Conservation (phyloP, 2,797 vertebrate genomes). For the Typhlichthys subterraneus region DNA sequence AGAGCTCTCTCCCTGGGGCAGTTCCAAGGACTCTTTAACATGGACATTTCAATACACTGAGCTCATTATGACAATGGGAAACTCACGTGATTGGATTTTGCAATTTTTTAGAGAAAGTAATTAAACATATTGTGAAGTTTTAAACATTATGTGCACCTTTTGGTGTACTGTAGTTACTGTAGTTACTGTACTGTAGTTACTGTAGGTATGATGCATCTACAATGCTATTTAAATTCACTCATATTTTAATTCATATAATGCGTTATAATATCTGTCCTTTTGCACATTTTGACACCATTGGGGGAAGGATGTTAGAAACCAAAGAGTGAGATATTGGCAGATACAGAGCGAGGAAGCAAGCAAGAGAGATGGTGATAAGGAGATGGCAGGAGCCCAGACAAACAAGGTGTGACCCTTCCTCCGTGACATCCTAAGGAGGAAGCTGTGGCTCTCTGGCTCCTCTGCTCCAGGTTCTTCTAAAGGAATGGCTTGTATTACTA, state of each 20-base stretch:
- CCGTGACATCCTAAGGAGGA: slow-evolving; percentile 76
- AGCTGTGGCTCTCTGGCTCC: slow-evolving; percentile 59
- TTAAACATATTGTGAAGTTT: no score
- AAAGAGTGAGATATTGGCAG: slow-evolving; percentile 30
- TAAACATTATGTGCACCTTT: neutral
- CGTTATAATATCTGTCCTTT: neutral
- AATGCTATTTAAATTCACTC: no score
- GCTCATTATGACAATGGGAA: neutral
- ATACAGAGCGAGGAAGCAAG: slow-evolving; percentile 30
- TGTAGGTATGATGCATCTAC: no score
- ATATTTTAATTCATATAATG: no score
- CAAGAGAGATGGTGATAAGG: slow-evolving; percentile 57
- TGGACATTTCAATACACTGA: neutral
- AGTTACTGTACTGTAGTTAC: no score
- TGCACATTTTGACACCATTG: slow-evolving; percentile 10
- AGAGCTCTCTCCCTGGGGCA: neutral
- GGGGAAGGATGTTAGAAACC: slow-evolving; percentile 34
- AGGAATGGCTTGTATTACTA: slow-evolving; percentile 24
- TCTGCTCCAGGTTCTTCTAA: slow-evolving; percentile 41
- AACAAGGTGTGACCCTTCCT: slow-evolving; percentile 74
- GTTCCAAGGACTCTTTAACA: neutral
- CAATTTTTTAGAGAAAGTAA: no score
- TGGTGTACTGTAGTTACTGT: neutral
- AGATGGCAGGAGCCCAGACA: slow-evolving; percentile 68
- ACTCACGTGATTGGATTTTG: neutral